A percentile compares a stretch with the other conserved stretches of the same genome.
Evolutionary conservation across 2,113 vertebrate species (phyloP).

Genomic region (Rana temporaria): DNA sequence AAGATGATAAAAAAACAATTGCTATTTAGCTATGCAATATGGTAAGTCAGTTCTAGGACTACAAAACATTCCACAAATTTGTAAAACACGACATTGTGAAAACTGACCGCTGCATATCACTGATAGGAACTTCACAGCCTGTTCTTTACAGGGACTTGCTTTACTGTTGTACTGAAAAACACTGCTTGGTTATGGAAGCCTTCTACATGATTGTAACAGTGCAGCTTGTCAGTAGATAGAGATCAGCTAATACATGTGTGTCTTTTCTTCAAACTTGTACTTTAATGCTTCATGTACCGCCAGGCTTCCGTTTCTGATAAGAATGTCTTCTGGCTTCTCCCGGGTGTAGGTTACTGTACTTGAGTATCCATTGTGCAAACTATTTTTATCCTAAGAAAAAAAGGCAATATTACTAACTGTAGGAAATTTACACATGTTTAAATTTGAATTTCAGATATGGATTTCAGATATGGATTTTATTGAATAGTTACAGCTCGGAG

Average conservation of each 20-base stretch:
- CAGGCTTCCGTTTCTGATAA: conserved; percentile 86
- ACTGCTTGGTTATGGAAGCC: neutral
- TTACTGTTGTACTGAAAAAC: neutral
- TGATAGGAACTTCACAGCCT: neutral
- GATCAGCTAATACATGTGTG: conserved; percentile 2
- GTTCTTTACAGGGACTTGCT: neutral
- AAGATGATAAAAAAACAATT: conserved; percentile 60
- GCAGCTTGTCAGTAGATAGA: conserved; percentile 4
- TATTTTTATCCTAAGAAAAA: conserved; percentile 79
- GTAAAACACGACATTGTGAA: neutral
- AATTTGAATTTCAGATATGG: too few species aligned
- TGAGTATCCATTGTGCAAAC: conserved; percentile 85
- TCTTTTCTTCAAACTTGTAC: conserved; percentile 73
- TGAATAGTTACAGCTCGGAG: too few species aligned
- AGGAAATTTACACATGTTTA: conserved; percentile 46
- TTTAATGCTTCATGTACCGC: conserved; percentile 82
- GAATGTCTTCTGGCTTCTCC: conserved; percentile 89
- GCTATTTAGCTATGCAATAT: neutral
- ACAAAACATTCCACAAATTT: conserved; percentile 58
- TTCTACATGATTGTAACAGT: neutral
- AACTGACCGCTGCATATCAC: neutral
- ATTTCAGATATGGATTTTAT: too few species aligned
- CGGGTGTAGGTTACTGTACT: conserved; percentile 92
- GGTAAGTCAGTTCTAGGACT: conserved; percentile 59
- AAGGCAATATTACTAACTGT: conserved; percentile 63